These are phyloP conservation scores for Microcebus griseorufus DNA, from an alignment of 2,113 vertebrate genomes.

Conservation along the genomic window DNA sequence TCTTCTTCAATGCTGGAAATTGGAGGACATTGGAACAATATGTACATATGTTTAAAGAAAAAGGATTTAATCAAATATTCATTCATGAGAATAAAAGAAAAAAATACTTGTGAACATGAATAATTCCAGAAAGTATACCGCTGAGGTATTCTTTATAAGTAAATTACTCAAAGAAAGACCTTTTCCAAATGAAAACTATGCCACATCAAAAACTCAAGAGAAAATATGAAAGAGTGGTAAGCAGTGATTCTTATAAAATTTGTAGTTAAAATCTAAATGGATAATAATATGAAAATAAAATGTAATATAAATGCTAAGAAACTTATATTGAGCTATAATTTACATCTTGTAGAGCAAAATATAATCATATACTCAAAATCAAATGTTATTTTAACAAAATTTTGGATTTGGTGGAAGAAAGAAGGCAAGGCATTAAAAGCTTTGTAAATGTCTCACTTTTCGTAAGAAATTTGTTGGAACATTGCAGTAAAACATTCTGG, in stretches of 20 bases:
- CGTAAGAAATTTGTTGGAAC: not conserved
- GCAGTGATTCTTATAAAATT: not conserved
- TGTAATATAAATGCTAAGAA: not conserved
- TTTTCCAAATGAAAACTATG: conserved; percentile 39
- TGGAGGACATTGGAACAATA: not conserved
- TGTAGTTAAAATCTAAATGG: not conserved
- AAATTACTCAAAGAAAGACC: not conserved
- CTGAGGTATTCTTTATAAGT: not conserved
- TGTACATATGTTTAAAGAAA: not conserved
- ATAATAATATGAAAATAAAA: not conserved
- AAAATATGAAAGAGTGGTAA: not conserved
- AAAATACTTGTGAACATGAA: not conserved
- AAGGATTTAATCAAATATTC: not conserved
- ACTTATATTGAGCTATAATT: not conserved
- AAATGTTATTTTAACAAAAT: conserved; percentile 13
- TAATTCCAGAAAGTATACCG: not conserved
- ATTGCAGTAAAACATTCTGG: not conserved
- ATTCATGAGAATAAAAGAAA: not conserved
- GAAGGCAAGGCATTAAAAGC: not conserved
- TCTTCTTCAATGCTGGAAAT: conserved; percentile 7
- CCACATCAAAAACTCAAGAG: not conserved
- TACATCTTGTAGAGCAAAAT: not conserved
- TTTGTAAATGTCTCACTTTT: not conserved
- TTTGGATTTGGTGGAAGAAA: not conserved
- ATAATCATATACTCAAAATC: not conserved